Percentiles rank a stretch among this genome's conserved stretches.
Evolutionary conservation across 2,113 vertebrate genomes (phyloP).

Genomic region (Spheniscus mendiculus): DNA sequence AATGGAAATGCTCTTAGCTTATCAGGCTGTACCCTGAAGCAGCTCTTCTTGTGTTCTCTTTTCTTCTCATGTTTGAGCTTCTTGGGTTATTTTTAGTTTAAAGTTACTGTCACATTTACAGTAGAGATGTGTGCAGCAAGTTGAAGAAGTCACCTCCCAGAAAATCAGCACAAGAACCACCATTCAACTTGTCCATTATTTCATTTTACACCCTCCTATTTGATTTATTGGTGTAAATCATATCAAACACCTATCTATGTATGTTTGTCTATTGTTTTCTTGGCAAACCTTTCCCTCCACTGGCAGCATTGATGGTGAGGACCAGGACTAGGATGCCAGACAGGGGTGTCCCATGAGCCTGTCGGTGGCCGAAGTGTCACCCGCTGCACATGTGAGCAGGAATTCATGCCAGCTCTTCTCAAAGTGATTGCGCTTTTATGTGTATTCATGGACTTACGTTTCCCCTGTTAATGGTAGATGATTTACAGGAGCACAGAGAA

Average conservation of each 20-base stretch:
- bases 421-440: background rate
- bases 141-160: background rate
- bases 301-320: background rate
- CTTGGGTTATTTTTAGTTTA: background rate
- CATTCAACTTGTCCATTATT: background rate
- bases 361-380: accelerated
- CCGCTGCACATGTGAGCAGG: background rate
- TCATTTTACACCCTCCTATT: background rate
- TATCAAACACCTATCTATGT: background rate
- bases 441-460: background rate
- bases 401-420: background rate
- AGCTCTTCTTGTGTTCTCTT: background rate
- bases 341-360: background rate
- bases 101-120: background rate
- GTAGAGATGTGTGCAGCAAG: background rate
- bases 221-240: background rate
- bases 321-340: background rate
- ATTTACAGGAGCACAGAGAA: conserved; percentile 11
- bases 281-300: background rate
- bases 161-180: background rate
- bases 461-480: background rate
- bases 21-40: background rate
- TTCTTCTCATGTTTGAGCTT: background rate
- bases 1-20: background rate
- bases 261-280: background rate